Base-by-base conservation (phyloP, 2,888 invertebrate species). In the Eledone cirrhosa region DNA sequence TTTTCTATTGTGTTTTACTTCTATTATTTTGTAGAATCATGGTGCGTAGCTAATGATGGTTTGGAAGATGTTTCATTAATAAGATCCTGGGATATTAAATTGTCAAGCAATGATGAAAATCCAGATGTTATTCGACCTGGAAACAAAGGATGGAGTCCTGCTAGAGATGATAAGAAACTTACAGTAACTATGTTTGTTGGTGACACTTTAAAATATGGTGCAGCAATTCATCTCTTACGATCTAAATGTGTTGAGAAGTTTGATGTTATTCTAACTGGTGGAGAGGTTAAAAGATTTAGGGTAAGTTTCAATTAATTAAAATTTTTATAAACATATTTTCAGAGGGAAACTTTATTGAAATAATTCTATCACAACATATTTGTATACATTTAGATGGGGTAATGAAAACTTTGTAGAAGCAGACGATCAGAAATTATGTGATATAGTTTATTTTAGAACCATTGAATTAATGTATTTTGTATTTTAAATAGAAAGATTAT, bases 211-310 rank as follows among this genome's bases (percentile, higher is more conserved):
- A 72, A n/a, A 13, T 72, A 72, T 72, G 72, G 72, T 0, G 72
- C 72, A 11, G 3, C 33, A 22, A 41, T 72, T 16, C 31, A 41
- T 16, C 33, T 72, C 11, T 41, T n/a, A 72, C 31, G 14, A n/a
- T n/a, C n/a, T 41, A 14, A 72, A 22, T 72, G 72, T 72, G 41
- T 72, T 72, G 3, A 2, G 31, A 72, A 16, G 13, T 72, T 27
- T 72, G 41, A 72, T 72, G 72, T 72, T 41, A 33, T 72, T 72
- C 72, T 72, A 13, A 72, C 31, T 33, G 72, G 72, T 13, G 72
- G 72, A 41, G 72, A 72, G 27, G 2, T 31, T 13, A 41, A 72
- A 31, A 72, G 72, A 22, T 72, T 72, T 14, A 72, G 31, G 72
- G 72, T 72, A 31, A 41, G 72, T 41, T 41, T 41, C 11, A 41